Conservation (phyloP, 92 coral and sea anemone species). For the Epizoanthus rinbou region DNA sequence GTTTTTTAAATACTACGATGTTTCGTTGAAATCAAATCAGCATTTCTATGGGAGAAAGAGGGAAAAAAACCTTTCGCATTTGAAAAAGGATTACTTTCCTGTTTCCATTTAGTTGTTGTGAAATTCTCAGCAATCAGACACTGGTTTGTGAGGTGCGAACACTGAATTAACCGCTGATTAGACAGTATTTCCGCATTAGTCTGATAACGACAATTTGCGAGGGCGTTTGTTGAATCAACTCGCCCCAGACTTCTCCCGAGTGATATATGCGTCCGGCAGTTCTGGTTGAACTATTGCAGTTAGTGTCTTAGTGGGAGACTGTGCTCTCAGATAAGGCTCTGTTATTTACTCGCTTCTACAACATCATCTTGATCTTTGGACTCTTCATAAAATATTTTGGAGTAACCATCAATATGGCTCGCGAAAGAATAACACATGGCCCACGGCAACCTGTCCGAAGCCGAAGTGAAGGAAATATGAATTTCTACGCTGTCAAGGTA, state of each 20-base stretch:
- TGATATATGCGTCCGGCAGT: background rate
- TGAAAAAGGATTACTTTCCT: too few species aligned
- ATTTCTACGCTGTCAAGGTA: slow-evolving; percentile 25
- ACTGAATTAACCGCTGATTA: slow-evolving; percentile 1
- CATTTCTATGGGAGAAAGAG: background rate
- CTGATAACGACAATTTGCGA: background rate
- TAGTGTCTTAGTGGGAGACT: background rate
- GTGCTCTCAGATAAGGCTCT: background rate
- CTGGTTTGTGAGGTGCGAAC: slow-evolving; percentile 2
- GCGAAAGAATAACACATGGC: background rate
- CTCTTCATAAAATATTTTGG: background rate
- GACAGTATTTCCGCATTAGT: background rate
- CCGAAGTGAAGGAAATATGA: slow-evolving; percentile 34
- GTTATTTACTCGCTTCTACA: background rate
- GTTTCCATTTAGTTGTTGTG: background rate
- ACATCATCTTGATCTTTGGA: background rate
- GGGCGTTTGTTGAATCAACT: background rate
- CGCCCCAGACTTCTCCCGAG: background rate
- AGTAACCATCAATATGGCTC: slow-evolving; percentile 4
- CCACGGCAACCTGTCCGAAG: slow-evolving; percentile 25
- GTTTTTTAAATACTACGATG: background rate
- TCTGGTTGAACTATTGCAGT: background rate
- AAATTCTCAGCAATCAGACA: slow-evolving; percentile 5
- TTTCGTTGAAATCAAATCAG: background rate
- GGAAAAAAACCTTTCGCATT: too few species aligned